phyloP scores from a whole-genome alignment of 2,113 vertebrate genomes.

The Potamarius usumacintae region DNA sequence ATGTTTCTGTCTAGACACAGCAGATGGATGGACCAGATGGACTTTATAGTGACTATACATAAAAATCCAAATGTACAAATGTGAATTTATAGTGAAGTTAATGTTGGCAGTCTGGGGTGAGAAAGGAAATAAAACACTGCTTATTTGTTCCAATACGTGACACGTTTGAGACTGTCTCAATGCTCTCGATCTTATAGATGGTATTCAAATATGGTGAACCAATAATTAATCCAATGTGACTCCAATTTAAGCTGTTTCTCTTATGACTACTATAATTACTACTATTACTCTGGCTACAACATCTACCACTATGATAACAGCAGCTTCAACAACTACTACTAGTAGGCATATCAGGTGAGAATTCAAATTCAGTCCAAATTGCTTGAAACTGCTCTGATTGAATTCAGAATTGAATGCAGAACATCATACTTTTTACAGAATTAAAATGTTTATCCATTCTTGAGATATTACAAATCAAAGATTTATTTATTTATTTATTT shows the following conservation, averaged over 20 bases:
- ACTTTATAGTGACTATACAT: neutral
- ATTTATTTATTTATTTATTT: too few relatives aligned
- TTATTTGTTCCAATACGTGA: neutral
- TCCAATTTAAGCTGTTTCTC: neutral
- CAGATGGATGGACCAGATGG: conserved; percentile 22
- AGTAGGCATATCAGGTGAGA: too few relatives aligned
- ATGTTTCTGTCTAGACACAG: neutral
- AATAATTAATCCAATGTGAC: neutral
- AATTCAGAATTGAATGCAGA: too few relatives aligned
- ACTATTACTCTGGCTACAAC: neutral
- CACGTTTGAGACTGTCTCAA: neutral
- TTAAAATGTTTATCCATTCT: too few relatives aligned
- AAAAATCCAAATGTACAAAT: neutral
- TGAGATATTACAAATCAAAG: too few relatives aligned
- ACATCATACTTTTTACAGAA: too few relatives aligned
- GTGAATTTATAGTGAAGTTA: neutral
- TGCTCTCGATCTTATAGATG: neutral
- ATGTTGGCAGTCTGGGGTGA: neutral
- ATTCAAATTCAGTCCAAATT: too few relatives aligned
- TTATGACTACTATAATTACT: neutral
- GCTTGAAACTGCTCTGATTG: too few relatives aligned
- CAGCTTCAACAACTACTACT: too few relatives aligned
- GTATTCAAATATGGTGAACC: neutral
- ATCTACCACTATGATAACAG: neutral
- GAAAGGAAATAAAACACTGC: neutral